Base-by-base conservation (phyloP, 2,797 vertebrate species). In the Natrix natrix region DNA sequence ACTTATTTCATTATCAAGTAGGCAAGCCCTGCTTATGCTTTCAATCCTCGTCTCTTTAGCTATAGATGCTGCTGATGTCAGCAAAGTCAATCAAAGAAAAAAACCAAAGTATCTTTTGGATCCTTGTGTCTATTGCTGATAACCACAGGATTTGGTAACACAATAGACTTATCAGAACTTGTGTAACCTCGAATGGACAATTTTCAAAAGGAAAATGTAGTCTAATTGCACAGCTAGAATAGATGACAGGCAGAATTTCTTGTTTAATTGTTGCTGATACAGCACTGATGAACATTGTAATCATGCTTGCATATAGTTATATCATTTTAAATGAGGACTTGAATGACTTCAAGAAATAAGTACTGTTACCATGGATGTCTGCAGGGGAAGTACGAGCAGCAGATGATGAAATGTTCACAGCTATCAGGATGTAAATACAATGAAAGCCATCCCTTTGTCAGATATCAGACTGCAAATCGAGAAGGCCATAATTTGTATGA, bases 151-250 rank as follows among this genome's bases (percentile, higher is more conserved):
- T 91, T 86, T 92, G 48, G 86, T n/a, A 74, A 83, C 8, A 14
- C 26, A 17, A 56, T 56, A 92, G 93, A 93, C 93, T 63, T 94
- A 94, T 92, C 92, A 26, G 0, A 0, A 0, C 54, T 92, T 94
- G 88, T 95, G 11, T 93, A 93, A 96, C 92, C 91, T 96, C 94
- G 92, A 96, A 95, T 93, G 69, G 93, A 63, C 90, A 57, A 48
- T 95, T 96, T 96, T 95, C 61, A 59, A 93, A 92, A 90, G n/a
- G 26, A 94, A 63, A 13, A 24, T 12, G 83, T 48, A 93, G 94
- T 93, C 95, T n/a, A 92, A 37, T 90, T 89, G 0, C 0, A 26
- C 56, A 69, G 90, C 90, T 5, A 74, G 0, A 1, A 88, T 54
- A 86, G 48, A n/a, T 14, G 0, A 0, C 0, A 74, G 4, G 63